These are phyloP conservation scores for Ridgeia piscesae DNA, from an alignment of 1,140 invertebrate species.

Conservation along the genomic window DNA sequence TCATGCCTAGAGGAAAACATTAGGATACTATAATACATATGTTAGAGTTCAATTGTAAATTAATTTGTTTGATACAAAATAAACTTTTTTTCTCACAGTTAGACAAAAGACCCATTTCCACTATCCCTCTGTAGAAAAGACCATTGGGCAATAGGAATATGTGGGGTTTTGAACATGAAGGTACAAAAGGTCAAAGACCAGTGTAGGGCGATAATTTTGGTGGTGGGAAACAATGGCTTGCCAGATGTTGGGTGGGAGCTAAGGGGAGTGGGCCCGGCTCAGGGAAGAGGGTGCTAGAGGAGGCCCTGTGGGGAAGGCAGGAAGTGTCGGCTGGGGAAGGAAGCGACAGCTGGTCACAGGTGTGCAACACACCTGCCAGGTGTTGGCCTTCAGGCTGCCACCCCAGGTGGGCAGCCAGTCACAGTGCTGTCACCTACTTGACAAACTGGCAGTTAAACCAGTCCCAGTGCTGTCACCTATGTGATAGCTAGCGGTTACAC, in stretches of 20 bases:
- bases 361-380: background rate
- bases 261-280: background rate
- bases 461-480: background rate
- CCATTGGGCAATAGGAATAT: too few relatives aligned
- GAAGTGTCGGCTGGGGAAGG: background rate
- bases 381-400: background rate
- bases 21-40: too few relatives aligned
- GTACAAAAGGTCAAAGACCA: too few relatives aligned
- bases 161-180: too few relatives aligned
- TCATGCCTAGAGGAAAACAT: too few relatives aligned
- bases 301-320: background rate
- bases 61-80: too few relatives aligned
- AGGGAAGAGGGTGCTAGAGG: background rate
- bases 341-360: background rate
- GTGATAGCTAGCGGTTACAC: background rate
- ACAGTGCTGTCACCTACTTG: too few relatives aligned
- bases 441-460: background rate
- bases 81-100: too few relatives aligned
- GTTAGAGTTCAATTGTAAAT: too few relatives aligned
- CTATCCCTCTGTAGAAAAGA: too few relatives aligned
- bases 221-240: background rate
- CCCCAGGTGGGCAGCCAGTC: background rate
- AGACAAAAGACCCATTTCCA: too few relatives aligned
- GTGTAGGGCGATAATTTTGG: background rate
- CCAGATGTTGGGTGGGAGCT: background rate